phyloP scores from a whole-genome alignment of 2,113 vertebrate species.

The Pomatorhinus ruficollis region DNA sequence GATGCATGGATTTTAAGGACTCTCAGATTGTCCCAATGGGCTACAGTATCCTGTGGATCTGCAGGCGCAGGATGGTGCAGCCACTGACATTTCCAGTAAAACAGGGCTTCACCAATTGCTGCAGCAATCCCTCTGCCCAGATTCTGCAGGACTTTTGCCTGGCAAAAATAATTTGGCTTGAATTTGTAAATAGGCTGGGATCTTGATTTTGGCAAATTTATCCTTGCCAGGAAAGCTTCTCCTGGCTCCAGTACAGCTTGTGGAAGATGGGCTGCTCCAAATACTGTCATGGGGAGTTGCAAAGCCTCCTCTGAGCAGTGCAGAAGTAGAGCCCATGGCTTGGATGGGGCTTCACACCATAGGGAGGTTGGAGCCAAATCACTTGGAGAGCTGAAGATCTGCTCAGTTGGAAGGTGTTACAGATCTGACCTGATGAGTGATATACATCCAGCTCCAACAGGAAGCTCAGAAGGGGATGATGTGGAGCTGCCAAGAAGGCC shows the following conservation, averaged over 20 bases:
- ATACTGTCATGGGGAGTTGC: neutral
- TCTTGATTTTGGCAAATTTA: neutral
- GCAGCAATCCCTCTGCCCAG: neutral
- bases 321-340: fast-evolving
- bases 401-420: neutral
- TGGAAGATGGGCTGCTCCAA: neutral
- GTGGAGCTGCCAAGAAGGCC: neutral
- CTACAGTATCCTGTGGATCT: fast-evolving
- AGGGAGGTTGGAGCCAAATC: neutral
- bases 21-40: neutral
- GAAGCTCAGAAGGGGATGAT: neutral
- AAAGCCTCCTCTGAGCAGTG: neutral
- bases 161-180: neutral
- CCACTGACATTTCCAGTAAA: neutral
- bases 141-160: neutral
- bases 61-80: neutral
- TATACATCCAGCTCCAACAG: fast-evolving
- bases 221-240: neutral
- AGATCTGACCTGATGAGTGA: neutral
- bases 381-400: neutral
- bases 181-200: neutral
- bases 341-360: fast-evolving
- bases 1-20: neutral
- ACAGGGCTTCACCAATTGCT: neutral
- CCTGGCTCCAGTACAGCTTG: neutral